Conservation (phyloP, 2,888 invertebrate genomes). For the Pardosa pseudoannulata region DNA sequence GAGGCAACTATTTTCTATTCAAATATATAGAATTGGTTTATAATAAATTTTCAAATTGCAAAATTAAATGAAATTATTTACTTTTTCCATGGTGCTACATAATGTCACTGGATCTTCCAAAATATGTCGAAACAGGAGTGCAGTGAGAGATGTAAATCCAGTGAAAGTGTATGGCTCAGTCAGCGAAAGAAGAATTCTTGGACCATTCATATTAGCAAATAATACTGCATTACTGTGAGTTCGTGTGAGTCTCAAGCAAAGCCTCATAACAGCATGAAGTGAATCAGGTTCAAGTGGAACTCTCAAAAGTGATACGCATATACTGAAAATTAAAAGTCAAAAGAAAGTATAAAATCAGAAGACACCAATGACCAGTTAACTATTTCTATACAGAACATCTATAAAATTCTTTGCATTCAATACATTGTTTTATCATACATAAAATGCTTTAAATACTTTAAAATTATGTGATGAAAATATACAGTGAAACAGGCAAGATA, state of each 20-base stretch:
- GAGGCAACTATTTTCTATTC: no score
- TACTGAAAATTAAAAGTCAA: no score
- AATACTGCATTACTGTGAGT: conserved; percentile 84
- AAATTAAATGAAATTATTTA: conserved; percentile 78
- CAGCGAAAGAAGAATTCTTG: conserved; percentile 84
- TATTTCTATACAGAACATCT: no score
- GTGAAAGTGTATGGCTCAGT: conserved; percentile 85
- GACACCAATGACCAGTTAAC: no score
- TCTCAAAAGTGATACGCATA: conserved; percentile 84
- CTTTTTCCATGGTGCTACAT: conserved; percentile 87
- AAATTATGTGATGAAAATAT: no score
- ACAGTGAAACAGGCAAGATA: no score
- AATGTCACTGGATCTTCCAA: conserved; percentile 86
- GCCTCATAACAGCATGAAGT: conserved; percentile 86
- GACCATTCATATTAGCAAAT: conserved; percentile 86
- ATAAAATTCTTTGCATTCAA: no score
- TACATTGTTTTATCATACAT: no score
- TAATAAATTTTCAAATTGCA: no score
- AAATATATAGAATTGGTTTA: no score
- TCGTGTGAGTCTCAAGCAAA: conserved; percentile 86
- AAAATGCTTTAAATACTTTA: no score
- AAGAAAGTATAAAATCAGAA: no score
- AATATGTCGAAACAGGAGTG: conserved; percentile 86
- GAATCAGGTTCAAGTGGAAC: conserved; percentile 86
- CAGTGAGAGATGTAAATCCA: conserved; percentile 86